These are phyloP conservation scores for Clivina fossor DNA, from an alignment of 2,888 invertebrate species.

Conservation along the genomic window DNA sequence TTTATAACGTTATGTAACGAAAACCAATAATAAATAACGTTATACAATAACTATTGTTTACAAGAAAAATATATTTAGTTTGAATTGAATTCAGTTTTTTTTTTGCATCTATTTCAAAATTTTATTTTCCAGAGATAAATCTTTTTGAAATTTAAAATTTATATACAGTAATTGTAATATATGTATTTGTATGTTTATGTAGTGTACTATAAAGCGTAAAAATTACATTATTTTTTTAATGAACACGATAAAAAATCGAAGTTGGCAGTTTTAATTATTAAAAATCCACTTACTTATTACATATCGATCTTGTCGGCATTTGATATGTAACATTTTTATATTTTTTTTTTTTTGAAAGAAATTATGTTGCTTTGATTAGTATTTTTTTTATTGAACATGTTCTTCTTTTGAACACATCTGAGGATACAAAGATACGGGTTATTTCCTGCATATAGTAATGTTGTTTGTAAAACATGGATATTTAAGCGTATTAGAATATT, in stretches of 20 bases:
- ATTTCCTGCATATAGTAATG: background rate
- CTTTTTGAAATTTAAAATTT: no score
- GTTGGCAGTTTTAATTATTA: slow-evolving; percentile 24
- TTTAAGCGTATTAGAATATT: no score
- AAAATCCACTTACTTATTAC: slow-evolving; percentile 13
- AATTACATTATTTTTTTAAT: slow-evolving; percentile 13
- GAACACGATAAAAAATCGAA: slow-evolving; percentile 17
- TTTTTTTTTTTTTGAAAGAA: slow-evolving; percentile 7
- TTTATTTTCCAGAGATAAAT: background rate
- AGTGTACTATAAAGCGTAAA: slow-evolving; percentile 12
- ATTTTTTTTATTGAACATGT: slow-evolving; percentile 12
- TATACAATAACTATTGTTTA: no score
- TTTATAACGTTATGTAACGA: no score
- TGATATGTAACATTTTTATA: slow-evolving; percentile 29
- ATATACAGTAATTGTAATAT: background rate
- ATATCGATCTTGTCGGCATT: slow-evolving; percentile 23
- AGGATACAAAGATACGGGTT: background rate
- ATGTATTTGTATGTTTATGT: slow-evolving; percentile 6
- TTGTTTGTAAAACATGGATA: background rate
- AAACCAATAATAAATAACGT: no score
- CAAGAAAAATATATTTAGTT: no score
- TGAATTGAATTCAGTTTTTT: no score
- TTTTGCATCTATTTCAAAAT: background rate
- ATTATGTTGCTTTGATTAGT: background rate
- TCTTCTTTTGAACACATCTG: slow-evolving; percentile 12